Evolutionary conservation across 2,888 invertebrate species (phyloP).

Genomic region (Lissonota sp.): DNA sequence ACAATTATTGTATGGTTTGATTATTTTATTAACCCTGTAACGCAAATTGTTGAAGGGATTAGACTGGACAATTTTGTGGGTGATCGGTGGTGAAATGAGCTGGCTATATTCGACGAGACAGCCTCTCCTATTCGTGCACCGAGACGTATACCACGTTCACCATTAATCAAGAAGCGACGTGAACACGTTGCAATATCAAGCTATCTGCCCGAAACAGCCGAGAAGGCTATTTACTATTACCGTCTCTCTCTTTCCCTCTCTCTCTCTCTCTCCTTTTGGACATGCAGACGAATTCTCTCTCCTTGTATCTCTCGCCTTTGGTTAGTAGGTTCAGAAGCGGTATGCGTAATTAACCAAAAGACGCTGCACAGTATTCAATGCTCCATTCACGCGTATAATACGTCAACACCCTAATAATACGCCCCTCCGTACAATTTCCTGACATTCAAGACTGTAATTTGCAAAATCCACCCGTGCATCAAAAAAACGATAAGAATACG

Average conservation of each 20-base stretch:
- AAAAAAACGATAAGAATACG: neutral
- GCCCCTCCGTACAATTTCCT: neutral
- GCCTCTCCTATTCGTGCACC: constrained; percentile 6
- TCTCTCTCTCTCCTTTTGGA: neutral
- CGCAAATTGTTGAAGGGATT: too few species aligned
- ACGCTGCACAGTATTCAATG: constrained; percentile 32
- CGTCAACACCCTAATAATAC: neutral
- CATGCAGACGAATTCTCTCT: neutral
- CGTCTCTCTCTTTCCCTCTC: neutral
- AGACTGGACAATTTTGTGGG: too few species aligned
- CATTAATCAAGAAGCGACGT: constrained; percentile 57
- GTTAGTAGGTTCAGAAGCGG: constrained; percentile 35
- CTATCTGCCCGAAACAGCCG: constrained; percentile 38
- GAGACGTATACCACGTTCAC: constrained; percentile 8
- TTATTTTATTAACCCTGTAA: too few species aligned
- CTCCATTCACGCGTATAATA: constrained; percentile 41
- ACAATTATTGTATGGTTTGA: too few species aligned
- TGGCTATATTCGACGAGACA: constrained; percentile 16
- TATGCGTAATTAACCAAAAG: constrained; percentile 54
- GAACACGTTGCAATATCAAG: constrained; percentile 52
- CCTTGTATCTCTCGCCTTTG: constrained; percentile 18
- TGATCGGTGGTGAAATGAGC: constrained; percentile 10
- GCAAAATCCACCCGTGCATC: neutral
- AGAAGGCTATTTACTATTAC: constrained; percentile 29
- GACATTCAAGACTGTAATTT: neutral